These are phyloP conservation scores for Stegastes partitus DNA, from an alignment of 2,113 vertebrate species.

Conservation along the genomic window DNA sequence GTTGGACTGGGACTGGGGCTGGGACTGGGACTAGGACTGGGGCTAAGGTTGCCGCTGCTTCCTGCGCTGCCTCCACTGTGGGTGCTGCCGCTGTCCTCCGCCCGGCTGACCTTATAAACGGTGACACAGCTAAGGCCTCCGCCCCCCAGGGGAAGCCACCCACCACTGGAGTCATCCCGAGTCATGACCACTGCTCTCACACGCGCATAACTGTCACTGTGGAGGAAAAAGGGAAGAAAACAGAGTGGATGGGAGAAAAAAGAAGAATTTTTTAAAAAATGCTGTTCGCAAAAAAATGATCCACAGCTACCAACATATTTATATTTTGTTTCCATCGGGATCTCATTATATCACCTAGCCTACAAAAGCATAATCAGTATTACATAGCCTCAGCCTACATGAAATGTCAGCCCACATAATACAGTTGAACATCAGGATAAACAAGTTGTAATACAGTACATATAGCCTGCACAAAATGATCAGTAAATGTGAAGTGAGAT, in stretches of 20 bases:
- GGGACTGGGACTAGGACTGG: constrained; percentile 70
- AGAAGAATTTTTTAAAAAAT: background rate
- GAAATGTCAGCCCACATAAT: constrained; percentile 25
- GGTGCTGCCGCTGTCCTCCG: constrained; percentile 90
- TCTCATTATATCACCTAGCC: constrained; percentile 16
- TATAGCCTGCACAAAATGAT: constrained; percentile 8
- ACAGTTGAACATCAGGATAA: constrained; percentile 22
- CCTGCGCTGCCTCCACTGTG: constrained; percentile 79
- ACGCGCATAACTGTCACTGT: constrained; percentile 95
- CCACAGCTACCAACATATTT: background rate
- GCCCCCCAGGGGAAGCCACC: constrained; percentile 96
- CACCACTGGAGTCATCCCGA: constrained; percentile 99
- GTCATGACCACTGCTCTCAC: constrained; percentile 99
- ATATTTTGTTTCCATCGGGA: background rate
- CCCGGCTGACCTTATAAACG: constrained; percentile 93
- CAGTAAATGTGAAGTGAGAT: background rate
- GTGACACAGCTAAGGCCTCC: constrained; percentile 98
- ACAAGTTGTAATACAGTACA: constrained; percentile 5
- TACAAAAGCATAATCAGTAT: constrained; percentile 19
- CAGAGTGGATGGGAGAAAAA: constrained; percentile 9
- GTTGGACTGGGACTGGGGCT: constrained; percentile 75
- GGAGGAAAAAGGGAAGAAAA: constrained; percentile 29
- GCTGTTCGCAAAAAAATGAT: constrained; percentile 41
- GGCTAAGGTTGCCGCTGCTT: constrained; percentile 75
- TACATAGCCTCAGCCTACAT: constrained; percentile 15